phyloP scores from a whole-genome alignment of 2,888 invertebrate species.

The Noctua janthe region DNA sequence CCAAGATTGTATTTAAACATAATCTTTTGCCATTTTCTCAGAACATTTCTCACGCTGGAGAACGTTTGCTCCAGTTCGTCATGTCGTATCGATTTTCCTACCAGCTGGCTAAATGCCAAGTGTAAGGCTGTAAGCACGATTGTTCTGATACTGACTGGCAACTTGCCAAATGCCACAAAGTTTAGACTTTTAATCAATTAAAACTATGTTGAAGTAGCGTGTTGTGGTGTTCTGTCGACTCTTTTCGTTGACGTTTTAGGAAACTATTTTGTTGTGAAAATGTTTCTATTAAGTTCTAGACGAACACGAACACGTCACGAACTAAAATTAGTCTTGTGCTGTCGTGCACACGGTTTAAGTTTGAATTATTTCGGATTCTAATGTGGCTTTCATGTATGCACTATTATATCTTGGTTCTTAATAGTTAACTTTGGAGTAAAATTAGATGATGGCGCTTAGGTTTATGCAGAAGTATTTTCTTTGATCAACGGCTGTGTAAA shows the following conservation, averaged over 20 bases:
- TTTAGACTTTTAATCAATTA: constrained; percentile 46
- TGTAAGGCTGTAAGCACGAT: constrained; percentile 70
- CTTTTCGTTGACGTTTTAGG: not conserved
- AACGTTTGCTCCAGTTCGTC: constrained; percentile 62
- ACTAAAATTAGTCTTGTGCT: not conserved
- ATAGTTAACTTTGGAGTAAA: not conserved
- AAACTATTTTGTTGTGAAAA: not conserved
- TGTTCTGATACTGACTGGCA: constrained; percentile 72
- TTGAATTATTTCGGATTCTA: not conserved
- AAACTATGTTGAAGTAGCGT: constrained; percentile 43
- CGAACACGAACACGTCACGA: not conserved
- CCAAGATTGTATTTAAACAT: constrained; percentile 5
- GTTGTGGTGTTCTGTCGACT: constrained; percentile 35
- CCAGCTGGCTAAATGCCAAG: constrained; percentile 74
- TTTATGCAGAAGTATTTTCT: not conserved
- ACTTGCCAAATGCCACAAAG: constrained; percentile 67
- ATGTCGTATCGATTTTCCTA: constrained; percentile 72
- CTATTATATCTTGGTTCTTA: too few relatives aligned
- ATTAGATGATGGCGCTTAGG: not conserved
- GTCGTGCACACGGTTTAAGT: not conserved
- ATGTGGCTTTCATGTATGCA: not conserved
- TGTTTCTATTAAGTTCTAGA: not conserved
- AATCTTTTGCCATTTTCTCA: constrained; percentile 5
- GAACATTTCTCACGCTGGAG: constrained; percentile 42
- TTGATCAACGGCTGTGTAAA: constrained; percentile 17